These are phyloP conservation scores for Euura lappo DNA, from an alignment of 1,140 invertebrate species.

Conservation along the genomic window DNA sequence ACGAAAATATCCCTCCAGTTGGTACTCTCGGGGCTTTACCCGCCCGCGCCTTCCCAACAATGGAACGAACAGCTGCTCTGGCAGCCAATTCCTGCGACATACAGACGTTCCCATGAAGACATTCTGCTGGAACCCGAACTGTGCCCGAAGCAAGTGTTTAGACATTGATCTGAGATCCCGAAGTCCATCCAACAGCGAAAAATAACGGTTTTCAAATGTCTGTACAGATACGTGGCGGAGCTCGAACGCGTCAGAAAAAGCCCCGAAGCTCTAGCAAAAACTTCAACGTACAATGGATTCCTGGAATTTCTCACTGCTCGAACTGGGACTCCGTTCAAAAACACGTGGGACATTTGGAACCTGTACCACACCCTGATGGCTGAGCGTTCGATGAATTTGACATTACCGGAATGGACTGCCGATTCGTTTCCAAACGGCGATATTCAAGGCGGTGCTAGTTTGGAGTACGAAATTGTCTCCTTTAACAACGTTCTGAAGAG, in stretches of 20 bases:
- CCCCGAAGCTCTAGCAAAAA: slow-evolving; percentile 48
- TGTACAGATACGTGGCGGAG: slow-evolving; percentile 58
- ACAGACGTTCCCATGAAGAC: slow-evolving; percentile 52
- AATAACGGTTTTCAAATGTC: no score
- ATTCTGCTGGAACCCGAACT: slow-evolving; percentile 37
- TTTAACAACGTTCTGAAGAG: slow-evolving; percentile 54
- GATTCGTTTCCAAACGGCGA: slow-evolving; percentile 51
- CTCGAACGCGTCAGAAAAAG: slow-evolving; percentile 51
- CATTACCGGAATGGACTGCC: slow-evolving; percentile 58
- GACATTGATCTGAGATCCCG: not conserved
- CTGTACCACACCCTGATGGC: slow-evolving; percentile 62
- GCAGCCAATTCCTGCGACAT: slow-evolving; percentile 65
- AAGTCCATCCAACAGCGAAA: no score
- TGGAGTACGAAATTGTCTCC: slow-evolving; percentile 56
- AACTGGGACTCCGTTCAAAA: no score
- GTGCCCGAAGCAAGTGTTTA: slow-evolving; percentile 14
- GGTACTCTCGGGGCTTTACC: slow-evolving; percentile 68
- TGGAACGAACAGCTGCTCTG: slow-evolving; percentile 61
- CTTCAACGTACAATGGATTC: slow-evolving; percentile 54
- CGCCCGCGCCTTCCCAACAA: slow-evolving; percentile 53
- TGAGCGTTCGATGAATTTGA: slow-evolving; percentile 35
- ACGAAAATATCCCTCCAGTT: slow-evolving; percentile 71
- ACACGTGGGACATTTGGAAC: slow-evolving; percentile 51
- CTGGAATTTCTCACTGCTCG: no score
- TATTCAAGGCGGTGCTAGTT: slow-evolving; percentile 58